Conservation (phyloP, 2,888 invertebrate species). For the Heliconius ethilla region DNA sequence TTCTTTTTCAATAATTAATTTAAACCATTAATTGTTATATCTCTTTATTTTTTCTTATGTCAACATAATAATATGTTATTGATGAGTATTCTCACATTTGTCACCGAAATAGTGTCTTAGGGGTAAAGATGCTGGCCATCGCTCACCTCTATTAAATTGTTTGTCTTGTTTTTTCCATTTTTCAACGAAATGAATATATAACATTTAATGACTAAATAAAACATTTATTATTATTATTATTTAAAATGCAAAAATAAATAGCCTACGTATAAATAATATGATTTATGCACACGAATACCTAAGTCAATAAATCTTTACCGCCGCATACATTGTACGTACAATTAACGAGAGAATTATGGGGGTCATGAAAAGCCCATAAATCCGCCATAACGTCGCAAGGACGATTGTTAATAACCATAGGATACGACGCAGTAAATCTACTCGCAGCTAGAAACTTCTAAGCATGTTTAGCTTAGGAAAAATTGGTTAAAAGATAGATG, state of each 20-base stretch:
- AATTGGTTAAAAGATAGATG: background rate
- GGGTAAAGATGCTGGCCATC: too few relatives aligned
- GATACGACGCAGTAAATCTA: slow-evolving; percentile 35
- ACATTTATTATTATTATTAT: background rate
- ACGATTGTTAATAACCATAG: slow-evolving; percentile 45
- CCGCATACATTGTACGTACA: slow-evolving; percentile 51
- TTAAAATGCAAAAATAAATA: background rate
- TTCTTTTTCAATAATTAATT: too few relatives aligned
- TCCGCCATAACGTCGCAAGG: slow-evolving; percentile 49
- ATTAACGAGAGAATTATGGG: slow-evolving; percentile 53
- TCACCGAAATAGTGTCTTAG: too few relatives aligned
- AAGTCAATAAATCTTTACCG: slow-evolving; percentile 41
- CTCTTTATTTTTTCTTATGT: too few relatives aligned
- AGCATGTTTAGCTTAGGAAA: background rate
- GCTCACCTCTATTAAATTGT: too few relatives aligned
- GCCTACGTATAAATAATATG: background rate
- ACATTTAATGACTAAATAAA: too few relatives aligned
- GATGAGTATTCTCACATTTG: too few relatives aligned
- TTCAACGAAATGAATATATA: background rate
- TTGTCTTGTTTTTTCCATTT: too few relatives aligned
- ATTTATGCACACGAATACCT: slow-evolving; percentile 34
- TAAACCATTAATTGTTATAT: too few relatives aligned
- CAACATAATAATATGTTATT: too few relatives aligned
- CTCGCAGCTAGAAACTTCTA: slow-evolving; percentile 35
- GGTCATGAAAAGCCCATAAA: slow-evolving; percentile 53